phyloP scores from a whole-genome alignment of 2,888 invertebrate species.

The Pollenia griseotomentosa region DNA sequence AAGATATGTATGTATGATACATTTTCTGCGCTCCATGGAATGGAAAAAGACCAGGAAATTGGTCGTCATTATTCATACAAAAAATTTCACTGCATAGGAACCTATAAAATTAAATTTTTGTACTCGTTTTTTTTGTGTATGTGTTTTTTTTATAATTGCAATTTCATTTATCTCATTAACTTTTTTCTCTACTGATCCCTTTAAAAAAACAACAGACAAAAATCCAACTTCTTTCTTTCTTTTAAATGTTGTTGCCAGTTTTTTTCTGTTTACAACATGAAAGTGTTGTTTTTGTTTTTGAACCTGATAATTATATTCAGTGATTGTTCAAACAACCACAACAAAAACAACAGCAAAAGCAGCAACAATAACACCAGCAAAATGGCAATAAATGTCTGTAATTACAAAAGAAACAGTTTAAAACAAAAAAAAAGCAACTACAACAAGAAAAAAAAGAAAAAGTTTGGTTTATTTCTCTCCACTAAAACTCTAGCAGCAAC shows the following conservation, averaged over 20 bases:
- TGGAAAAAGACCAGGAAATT: too few species aligned
- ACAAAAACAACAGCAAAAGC: constrained; percentile 37
- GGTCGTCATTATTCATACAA: too few species aligned
- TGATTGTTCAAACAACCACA: constrained; percentile 62
- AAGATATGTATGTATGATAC: too few species aligned
- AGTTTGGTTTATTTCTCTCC: constrained; percentile 36
- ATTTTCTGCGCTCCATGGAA: too few species aligned
- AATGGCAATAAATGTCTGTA: constrained; percentile 64
- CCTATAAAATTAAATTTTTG: neutral
- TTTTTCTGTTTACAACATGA: constrained; percentile 52
- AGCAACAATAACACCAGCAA: neutral
- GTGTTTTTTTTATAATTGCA: neutral
- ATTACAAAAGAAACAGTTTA: constrained; percentile 56
- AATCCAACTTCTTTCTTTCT: constrained; percentile 45
- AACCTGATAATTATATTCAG: constrained; percentile 64
- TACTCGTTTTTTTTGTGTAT: neutral
- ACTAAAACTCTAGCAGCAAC: constrained; percentile 30
- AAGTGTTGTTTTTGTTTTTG: constrained; percentile 52
- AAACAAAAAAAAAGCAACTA: neutral
- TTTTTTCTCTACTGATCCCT: constrained; percentile 23
- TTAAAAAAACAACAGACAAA: constrained; percentile 29
- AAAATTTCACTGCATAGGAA: too few species aligned
- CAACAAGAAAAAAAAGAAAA: constrained; percentile 60
- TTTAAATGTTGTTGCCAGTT: constrained; percentile 7
- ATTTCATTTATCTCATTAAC: constrained; percentile 37